Evolutionary conservation across 2,113 vertebrate species (phyloP).

Genomic region (Triplophysa dalaica): DNA sequence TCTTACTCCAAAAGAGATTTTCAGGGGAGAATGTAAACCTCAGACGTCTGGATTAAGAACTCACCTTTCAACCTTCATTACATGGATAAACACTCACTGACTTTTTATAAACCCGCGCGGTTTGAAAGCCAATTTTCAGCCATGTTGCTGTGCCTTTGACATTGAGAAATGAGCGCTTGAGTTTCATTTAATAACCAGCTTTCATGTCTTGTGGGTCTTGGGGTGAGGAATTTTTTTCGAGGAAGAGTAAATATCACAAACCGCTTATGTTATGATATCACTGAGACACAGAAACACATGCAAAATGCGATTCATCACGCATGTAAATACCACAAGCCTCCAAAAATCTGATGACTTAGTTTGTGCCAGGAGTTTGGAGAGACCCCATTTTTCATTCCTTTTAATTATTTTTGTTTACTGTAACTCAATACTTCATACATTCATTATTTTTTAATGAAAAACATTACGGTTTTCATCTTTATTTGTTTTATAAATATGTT

Average conservation of each 20-base stretch:
- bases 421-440: no score
- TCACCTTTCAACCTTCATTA: constrained; percentile 22
- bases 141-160: not conserved
- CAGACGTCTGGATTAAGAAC: constrained; percentile 28
- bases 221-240: not conserved
- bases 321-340: not conserved
- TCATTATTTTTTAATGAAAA: no score
- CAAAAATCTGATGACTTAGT: not conserved
- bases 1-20: constrained; percentile 24
- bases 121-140: not conserved
- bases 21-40: constrained; percentile 23
- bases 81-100: constrained; percentile 8
- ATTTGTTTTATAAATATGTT: no score
- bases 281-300: not conserved
- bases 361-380: no score
- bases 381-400: no score
- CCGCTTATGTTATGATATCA: not conserved
- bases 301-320: not conserved
- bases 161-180: not conserved
- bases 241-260: not conserved
- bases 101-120: constrained; percentile 2
- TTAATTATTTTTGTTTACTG: no score
- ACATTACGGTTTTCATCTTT: no score
- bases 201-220: not conserved
- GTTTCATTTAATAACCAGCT: constrained; percentile 1